phyloP scores from a whole-genome alignment of 2,888 invertebrate genomes.

The Stenotaenia linearis region DNA sequence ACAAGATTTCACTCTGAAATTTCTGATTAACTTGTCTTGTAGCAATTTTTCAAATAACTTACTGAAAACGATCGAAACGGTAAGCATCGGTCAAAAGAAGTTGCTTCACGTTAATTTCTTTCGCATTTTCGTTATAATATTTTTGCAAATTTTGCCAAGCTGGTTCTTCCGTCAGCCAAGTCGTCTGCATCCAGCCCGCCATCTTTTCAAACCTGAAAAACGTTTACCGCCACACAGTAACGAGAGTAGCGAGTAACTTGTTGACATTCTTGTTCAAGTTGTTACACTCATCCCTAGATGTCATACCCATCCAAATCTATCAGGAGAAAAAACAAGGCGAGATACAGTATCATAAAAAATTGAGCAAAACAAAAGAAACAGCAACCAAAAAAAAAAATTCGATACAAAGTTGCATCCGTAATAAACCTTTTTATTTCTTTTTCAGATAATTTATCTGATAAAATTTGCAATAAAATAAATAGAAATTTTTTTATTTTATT shows the following conservation, averaged over 20 bases:
- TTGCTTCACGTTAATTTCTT: conserved; percentile 71
- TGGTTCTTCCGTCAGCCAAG: conserved; percentile 57
- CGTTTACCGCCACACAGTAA: neutral
- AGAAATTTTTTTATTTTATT: no score
- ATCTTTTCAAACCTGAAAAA: neutral
- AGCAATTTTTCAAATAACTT: no score
- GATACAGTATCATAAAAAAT: neutral
- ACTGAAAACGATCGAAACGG: conserved; percentile 88
- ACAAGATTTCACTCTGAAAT: no score
- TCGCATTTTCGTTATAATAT: conserved; percentile 62
- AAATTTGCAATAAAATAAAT: no score
- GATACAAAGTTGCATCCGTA: no score
- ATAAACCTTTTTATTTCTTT: no score
- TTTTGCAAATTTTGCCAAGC: conserved; percentile 69
- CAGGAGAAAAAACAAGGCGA: no score
- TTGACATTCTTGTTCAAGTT: neutral
- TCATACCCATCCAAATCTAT: neutral
- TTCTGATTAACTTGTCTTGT: no score
- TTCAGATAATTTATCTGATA: no score
- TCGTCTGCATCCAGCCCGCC: conserved; percentile 30
- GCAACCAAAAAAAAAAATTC: no score
- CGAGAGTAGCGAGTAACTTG: no score
- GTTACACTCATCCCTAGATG: neutral
- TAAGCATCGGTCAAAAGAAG: conserved; percentile 73
- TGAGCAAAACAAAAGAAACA: neutral